These are phyloP conservation scores for Deilephila elpenor DNA, from an alignment of 2,888 invertebrate genomes.

Conservation along the genomic window DNA sequence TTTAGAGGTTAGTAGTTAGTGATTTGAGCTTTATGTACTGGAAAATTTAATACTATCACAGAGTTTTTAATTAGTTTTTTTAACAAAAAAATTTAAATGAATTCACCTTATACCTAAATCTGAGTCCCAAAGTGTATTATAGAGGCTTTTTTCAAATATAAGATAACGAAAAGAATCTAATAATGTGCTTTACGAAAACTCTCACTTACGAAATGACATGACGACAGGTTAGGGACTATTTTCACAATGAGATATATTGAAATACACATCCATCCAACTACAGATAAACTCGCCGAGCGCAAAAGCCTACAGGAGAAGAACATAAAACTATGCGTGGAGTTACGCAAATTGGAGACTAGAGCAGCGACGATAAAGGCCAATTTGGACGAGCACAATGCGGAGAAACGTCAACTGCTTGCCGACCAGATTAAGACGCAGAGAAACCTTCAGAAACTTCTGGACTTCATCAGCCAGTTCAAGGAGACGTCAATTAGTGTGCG, in stretches of 20 bases:
- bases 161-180: too few relatives aligned
- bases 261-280: neutral
- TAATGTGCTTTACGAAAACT: too few relatives aligned
- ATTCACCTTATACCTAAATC: too few relatives aligned
- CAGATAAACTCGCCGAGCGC: slow-evolving; percentile 77
- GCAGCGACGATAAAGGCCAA: slow-evolving; percentile 76
- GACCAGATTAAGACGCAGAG: slow-evolving; percentile 79
- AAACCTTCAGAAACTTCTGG: slow-evolving; percentile 78
- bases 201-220: too few relatives aligned
- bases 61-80: too few relatives aligned
- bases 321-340: slow-evolving; percentile 73
- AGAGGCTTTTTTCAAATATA: too few relatives aligned
- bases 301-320: slow-evolving; percentile 77
- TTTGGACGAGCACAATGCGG: slow-evolving; percentile 76
- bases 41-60: too few relatives aligned
- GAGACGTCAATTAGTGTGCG: slow-evolving; percentile 74
- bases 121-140: too few relatives aligned
- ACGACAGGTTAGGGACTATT: too few relatives aligned
- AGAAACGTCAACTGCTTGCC: slow-evolving; percentile 75
- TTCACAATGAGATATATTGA: too few relatives aligned
- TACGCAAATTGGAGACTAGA: slow-evolving; percentile 75
- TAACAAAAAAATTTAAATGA: too few relatives aligned
- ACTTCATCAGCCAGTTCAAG: slow-evolving; percentile 80
- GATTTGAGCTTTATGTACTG: too few relatives aligned
- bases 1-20: slow-evolving; percentile 42